These are phyloP conservation scores for Cyaniris semiargus DNA, from an alignment of 2,888 invertebrate species.

Conservation along the genomic window DNA sequence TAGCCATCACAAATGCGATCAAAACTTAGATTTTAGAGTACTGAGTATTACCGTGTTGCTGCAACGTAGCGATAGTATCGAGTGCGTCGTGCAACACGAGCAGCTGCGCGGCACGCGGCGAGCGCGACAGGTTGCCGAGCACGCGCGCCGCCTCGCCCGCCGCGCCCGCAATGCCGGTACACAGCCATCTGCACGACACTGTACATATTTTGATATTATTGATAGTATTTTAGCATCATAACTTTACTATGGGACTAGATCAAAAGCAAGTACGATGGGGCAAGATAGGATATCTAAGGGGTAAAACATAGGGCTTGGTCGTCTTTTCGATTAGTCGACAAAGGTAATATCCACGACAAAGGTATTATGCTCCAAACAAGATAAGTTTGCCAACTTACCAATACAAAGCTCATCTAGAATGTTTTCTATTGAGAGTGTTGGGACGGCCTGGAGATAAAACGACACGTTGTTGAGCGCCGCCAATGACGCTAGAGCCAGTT, in stretches of 20 bases:
- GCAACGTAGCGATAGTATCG: conserved; percentile 77
- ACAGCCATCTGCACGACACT: conserved; percentile 64
- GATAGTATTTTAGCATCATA: background rate
- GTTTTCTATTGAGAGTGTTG: conserved; percentile 84
- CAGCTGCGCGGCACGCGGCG: conserved; percentile 86
- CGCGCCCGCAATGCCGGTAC: conserved; percentile 47
- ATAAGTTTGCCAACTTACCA: conserved; percentile 49
- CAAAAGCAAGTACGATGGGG: too few relatives aligned
- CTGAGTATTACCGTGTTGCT: conserved; percentile 73
- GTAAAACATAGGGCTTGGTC: too few relatives aligned
- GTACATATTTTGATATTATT: too few relatives aligned
- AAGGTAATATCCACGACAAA: too few relatives aligned
- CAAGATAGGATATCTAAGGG: too few relatives aligned
- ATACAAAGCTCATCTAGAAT: conserved; percentile 87
- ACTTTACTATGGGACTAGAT: too few relatives aligned
- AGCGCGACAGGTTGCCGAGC: conserved; percentile 90
- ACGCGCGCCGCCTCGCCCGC: conserved; percentile 88
- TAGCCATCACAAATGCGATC: too few relatives aligned
- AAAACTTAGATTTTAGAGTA: too few relatives aligned
- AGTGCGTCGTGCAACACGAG: conserved; percentile 85
- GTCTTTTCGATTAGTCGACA: too few relatives aligned
- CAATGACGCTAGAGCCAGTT: conserved; percentile 87
- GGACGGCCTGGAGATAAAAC: conserved; percentile 82
- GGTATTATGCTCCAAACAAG: too few relatives aligned
- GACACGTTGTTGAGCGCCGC: conserved; percentile 93